phyloP scores from a whole-genome alignment of 2,113 vertebrate genomes.

The Hemichromis elongatus region DNA sequence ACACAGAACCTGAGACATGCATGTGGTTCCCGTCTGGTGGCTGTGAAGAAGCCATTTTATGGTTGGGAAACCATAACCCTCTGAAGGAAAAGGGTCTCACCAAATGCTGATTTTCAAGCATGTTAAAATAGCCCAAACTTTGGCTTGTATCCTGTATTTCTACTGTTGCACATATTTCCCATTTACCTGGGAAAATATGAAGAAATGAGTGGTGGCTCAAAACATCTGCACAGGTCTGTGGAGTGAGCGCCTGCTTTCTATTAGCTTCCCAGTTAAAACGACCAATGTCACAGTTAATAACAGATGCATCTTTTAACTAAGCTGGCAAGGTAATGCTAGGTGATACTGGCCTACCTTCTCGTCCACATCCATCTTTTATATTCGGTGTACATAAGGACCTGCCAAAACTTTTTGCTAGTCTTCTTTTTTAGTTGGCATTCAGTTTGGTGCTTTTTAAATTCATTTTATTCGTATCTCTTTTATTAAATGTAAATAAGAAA shows the following conservation, averaged over 20 bases:
- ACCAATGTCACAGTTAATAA: not conserved
- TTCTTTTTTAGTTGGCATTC: not conserved
- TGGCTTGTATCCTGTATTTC: not conserved
- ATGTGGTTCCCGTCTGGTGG: not conserved
- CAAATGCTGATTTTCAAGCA: not conserved
- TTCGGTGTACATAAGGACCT: rapidly evolving
- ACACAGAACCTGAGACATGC: not conserved
- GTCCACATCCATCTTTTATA: not conserved
- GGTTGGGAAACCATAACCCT: not conserved
- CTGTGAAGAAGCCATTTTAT: not conserved
- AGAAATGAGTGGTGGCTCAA: not conserved
- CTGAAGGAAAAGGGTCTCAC: not conserved
- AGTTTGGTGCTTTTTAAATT: not conserved
- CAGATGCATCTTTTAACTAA: not conserved
- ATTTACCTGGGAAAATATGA: not conserved
- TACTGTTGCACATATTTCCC: not conserved
- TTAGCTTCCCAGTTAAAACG: not conserved
- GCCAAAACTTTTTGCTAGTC: not conserved
- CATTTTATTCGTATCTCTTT: not conserved
- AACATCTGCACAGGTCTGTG: not conserved
- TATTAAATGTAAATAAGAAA: not conserved
- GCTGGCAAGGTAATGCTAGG: not conserved
- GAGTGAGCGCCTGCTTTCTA: not conserved
- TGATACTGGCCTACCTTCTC: not conserved
- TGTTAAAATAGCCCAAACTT: not conserved